Evolutionary conservation across 2,113 vertebrate species (phyloP).

Genomic region (Origma solitaria): DNA sequence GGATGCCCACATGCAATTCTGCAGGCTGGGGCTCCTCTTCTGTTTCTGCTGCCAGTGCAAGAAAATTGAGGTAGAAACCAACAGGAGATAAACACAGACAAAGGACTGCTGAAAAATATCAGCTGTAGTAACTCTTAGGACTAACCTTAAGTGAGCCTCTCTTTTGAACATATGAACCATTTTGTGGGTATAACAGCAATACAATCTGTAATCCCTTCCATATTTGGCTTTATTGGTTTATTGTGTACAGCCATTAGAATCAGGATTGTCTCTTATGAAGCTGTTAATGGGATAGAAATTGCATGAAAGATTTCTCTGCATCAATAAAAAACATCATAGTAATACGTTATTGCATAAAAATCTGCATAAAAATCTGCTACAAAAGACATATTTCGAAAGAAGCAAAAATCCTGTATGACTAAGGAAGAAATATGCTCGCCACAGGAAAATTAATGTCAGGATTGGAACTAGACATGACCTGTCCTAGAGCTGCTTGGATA

Average conservation of each 20-base stretch:
- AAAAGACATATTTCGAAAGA: neutral
- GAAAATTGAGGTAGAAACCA: neutral
- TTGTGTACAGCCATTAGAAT: constrained; percentile 9
- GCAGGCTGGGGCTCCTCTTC: neutral
- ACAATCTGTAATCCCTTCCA: neutral
- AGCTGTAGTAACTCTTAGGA: neutral
- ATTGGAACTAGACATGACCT: neutral
- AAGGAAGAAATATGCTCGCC: neutral
- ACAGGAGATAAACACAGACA: neutral
- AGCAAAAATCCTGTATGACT: neutral
- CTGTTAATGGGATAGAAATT: constrained; percentile 5
- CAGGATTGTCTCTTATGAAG: neutral
- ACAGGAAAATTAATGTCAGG: neutral
- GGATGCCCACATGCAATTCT: neutral
- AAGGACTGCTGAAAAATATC: neutral
- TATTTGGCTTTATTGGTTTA: constrained; percentile 24
- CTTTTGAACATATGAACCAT: neutral
- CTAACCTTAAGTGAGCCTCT: neutral
- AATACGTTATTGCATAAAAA: constrained; percentile 26
- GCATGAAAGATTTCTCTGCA: neutral
- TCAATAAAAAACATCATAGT: constrained; percentile 16
- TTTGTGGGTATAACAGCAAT: neutral
- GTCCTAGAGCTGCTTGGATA: neutral
- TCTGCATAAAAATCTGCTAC: constrained; percentile 16
- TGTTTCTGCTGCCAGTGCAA: neutral